These are phyloP conservation scores for Ormyrus rosae DNA, from an alignment of 2,888 invertebrate genomes.

Conservation along the genomic window DNA sequence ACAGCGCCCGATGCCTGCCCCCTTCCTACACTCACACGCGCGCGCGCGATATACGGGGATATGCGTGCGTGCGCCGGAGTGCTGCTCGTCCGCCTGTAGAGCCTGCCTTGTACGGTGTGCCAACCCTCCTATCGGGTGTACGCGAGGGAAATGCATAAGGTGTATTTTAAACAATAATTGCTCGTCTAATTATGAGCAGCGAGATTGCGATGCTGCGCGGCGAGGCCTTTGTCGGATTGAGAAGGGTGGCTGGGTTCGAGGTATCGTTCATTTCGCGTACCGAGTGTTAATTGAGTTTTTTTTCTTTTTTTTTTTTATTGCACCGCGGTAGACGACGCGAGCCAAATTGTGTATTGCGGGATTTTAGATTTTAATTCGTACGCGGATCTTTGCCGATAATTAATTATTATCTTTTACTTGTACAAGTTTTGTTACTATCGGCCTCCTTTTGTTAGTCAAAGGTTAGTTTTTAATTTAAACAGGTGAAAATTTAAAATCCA, in stretches of 20 bases:
- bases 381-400: too few relatives aligned
- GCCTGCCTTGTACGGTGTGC: slow-evolving; percentile 60
- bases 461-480: too few relatives aligned
- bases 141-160: slow-evolving; percentile 45
- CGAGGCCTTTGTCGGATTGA: background rate
- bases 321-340: too few relatives aligned
- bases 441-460: too few relatives aligned
- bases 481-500: too few relatives aligned
- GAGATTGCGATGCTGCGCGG: slow-evolving; percentile 6
- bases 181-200: slow-evolving; percentile 29
- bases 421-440: too few relatives aligned
- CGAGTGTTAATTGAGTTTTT: too few relatives aligned
- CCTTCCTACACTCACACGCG: slow-evolving; percentile 4
- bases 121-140: slow-evolving; percentile 58
- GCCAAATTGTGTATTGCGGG: too few relatives aligned
- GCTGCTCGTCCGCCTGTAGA: slow-evolving; percentile 44
- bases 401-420: too few relatives aligned
- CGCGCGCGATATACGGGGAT: background rate
- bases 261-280: too few relatives aligned
- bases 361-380: too few relatives aligned
- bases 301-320: too few relatives aligned
- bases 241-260: background rate
- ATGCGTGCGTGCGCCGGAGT: background rate
- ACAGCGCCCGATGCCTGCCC: slow-evolving; percentile 55
- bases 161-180: slow-evolving; percentile 53